Conservation (phyloP, 2,113 vertebrate genomes). For the Callorhinus ursinus region DNA sequence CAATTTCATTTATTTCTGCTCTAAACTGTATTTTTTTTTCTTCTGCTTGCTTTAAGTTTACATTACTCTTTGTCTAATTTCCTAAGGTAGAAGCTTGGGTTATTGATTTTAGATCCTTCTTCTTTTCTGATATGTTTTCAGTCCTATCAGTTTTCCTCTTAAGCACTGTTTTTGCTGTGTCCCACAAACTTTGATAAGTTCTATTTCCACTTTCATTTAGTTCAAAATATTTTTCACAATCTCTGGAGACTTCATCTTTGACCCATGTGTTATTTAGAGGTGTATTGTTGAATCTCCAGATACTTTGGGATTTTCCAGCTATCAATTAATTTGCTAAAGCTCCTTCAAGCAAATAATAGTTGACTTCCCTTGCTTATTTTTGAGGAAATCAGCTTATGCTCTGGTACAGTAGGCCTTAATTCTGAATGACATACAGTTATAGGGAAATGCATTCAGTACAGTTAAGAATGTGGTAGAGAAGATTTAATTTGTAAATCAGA, state of each 20-base stretch:
- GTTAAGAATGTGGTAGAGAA: background rate
- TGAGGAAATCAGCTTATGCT: constrained; percentile 22
- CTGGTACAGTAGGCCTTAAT: background rate
- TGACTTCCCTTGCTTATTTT: background rate
- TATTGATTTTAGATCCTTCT: background rate
- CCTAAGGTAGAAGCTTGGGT: background rate
- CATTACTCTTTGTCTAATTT: background rate
- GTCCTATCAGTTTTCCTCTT: background rate
- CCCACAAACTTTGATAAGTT: background rate
- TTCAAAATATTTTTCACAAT: background rate
- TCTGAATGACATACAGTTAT: background rate
- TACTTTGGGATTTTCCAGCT: background rate
- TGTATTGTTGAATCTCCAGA: background rate
- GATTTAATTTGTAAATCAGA: background rate
- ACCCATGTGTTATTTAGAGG: background rate
- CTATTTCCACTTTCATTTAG: background rate
- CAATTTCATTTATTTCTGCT: background rate
- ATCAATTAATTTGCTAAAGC: background rate
- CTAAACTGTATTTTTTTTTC: background rate
- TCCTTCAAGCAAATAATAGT: constrained; percentile 14
- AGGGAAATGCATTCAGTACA: background rate
- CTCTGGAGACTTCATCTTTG: background rate
- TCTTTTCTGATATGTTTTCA: background rate
- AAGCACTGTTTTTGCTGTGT: background rate
- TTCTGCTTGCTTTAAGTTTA: background rate